These are phyloP conservation scores for Lycodopsis pacificus DNA, from an alignment of 2,797 vertebrate genomes.

Conservation along the genomic window DNA sequence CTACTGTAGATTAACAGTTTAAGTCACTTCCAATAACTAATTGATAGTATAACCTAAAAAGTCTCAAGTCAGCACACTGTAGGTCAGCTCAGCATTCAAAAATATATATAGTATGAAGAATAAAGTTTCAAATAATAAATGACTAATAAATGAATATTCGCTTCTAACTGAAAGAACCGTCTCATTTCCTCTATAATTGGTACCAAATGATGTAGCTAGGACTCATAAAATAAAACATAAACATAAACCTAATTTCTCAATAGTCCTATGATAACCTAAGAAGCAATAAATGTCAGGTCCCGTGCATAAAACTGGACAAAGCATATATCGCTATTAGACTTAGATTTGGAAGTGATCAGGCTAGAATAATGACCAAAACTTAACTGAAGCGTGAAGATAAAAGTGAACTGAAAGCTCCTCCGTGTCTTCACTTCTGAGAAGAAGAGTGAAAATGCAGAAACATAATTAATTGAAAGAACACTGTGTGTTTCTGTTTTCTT, in stretches of 20 bases:
- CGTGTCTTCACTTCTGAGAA: not conserved
- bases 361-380: slow-evolving; percentile 11
- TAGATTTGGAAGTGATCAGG: slow-evolving; percentile 37
- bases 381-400: slow-evolving; percentile 19
- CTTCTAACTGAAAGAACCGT: not conserved
- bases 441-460: slow-evolving; percentile 19
- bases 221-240: slow-evolving; percentile 14
- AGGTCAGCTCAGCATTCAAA: not conserved
- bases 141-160: not conserved
- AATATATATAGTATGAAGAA: not conserved
- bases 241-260: not conserved
- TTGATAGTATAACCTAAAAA: not conserved
- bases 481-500: not conserved
- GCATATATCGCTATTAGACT: slow-evolving; percentile 28
- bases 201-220: not conserved
- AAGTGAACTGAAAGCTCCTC: slow-evolving; percentile 31
- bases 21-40: not conserved
- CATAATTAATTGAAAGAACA: slow-evolving; percentile 2
- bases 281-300: slow-evolving; percentile 25
- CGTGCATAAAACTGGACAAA: not conserved
- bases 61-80: not conserved
- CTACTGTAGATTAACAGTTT: not conserved
- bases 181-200: not conserved
- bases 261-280: not conserved
- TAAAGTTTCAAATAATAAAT: not conserved